Evolutionary conservation across 2,113 vertebrate species (phyloP).

Genomic region (Synchiropus splendidus): DNA sequence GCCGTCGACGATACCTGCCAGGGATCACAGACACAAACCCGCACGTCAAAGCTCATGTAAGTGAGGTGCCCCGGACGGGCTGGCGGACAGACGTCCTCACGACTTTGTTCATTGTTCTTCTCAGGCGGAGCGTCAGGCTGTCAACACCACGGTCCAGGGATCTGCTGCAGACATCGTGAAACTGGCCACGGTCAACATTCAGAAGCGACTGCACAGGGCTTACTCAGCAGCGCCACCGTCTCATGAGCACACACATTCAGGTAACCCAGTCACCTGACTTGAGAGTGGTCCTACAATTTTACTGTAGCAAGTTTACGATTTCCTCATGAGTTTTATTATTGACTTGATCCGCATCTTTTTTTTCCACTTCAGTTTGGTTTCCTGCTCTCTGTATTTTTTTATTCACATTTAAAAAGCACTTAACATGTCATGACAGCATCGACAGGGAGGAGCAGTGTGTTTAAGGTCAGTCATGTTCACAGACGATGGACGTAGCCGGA

Average conservation of each 20-base stretch:
- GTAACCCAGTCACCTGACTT: constrained; percentile 53
- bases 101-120: not conserved
- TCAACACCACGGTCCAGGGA: constrained; percentile 93
- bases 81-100: too few relatives aligned
- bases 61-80: too few relatives aligned
- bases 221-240: constrained; percentile 68
- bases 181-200: constrained; percentile 87
- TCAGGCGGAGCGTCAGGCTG: constrained; percentile 91
- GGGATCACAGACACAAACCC: constrained; percentile 79
- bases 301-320: too few relatives aligned
- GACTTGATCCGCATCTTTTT: too few relatives aligned
- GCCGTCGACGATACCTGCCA: constrained; percentile 83
- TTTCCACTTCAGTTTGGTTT: too few relatives aligned
- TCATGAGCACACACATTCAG: constrained; percentile 67
- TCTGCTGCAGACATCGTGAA: constrained; percentile 96
- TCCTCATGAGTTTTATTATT: too few relatives aligned
- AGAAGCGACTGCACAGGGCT: constrained; percentile 68
- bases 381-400: too few relatives aligned
- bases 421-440: too few relatives aligned
- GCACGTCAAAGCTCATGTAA: constrained; percentile 83
- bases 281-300: too few relatives aligned
- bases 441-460: too few relatives aligned
- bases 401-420: too few relatives aligned
- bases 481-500: constrained; percentile 21
- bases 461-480: not conserved